A percentile compares a stretch with the other conserved stretches of the same genome.
These are phyloP conservation scores for Microctonus aethiopoides DNA, from an alignment of 2,888 invertebrate genomes.

Conservation along the genomic window DNA sequence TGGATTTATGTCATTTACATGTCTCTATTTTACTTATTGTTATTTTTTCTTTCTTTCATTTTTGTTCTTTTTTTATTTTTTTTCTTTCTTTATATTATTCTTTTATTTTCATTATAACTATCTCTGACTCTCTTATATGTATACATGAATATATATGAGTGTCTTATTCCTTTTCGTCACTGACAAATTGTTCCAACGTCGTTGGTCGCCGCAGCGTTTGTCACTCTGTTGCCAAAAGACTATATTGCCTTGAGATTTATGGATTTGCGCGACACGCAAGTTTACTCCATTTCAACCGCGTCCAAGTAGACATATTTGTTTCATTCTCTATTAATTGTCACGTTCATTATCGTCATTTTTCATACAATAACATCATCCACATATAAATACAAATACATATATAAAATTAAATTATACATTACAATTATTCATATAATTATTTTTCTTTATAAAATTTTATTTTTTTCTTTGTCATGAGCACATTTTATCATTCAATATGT, in stretches of 20 bases:
- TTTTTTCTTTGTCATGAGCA: neutral
- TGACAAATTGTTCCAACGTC: conserved; percentile 54
- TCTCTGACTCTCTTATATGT: neutral
- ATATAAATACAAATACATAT: neutral
- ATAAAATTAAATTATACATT: neutral
- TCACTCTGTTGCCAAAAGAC: conserved; percentile 55
- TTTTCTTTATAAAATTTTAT: neutral
- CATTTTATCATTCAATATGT: neutral
- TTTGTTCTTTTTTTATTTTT: neutral
- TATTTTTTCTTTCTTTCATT: neutral
- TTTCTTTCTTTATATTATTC: no score
- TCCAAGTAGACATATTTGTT: conserved; percentile 3
- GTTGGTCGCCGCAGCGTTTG: conserved; percentile 40
- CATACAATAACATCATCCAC: no score
- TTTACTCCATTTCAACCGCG: conserved; percentile 14
- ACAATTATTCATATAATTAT: neutral
- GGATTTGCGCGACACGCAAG: conserved; percentile 20
- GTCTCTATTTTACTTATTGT: neutral
- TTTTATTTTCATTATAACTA: no score
- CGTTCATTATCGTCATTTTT: neutral
- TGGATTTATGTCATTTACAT: conserved; percentile 25
- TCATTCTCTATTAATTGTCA: conserved; percentile 8
- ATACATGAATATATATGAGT: neutral
- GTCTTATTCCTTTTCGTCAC: conserved; percentile 13
- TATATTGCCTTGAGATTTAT: conserved; percentile 40